These are phyloP conservation scores for Vespertilio murinus DNA, from an alignment of 2,797 vertebrate species.

Conservation along the genomic window DNA sequence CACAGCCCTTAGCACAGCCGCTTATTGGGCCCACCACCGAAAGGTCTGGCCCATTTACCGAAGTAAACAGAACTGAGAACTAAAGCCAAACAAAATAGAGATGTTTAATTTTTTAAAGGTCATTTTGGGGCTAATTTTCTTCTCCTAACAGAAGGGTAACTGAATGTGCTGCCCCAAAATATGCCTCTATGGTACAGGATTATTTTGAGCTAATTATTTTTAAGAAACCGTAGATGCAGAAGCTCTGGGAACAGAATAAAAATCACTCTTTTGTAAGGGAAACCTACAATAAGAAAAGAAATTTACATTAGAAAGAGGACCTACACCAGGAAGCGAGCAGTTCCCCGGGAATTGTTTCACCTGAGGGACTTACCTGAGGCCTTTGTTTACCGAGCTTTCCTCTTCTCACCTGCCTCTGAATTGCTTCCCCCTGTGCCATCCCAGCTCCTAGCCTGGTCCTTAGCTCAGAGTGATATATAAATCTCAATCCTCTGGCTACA, in stretches of 20 bases:
- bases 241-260: background rate
- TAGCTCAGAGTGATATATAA: background rate
- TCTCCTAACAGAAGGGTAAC: background rate
- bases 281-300: background rate
- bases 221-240: background rate
- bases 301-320: background rate
- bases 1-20: background rate
- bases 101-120: background rate
- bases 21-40: background rate
- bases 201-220: background rate
- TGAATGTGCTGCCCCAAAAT: background rate
- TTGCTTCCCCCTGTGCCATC: background rate
- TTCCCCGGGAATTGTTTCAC: background rate
- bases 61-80: background rate
- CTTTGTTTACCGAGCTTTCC: background rate
- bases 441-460: background rate
- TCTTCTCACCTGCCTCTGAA: background rate
- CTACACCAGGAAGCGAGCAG: background rate
- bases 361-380: background rate
- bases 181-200: background rate
- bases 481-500: background rate
- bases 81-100: conserved; percentile 1
- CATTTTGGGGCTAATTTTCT: background rate
- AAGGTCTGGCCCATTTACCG: background rate
- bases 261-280: background rate